Conservation (phyloP, 1,140 invertebrate genomes). For the Popillia japonica region DNA sequence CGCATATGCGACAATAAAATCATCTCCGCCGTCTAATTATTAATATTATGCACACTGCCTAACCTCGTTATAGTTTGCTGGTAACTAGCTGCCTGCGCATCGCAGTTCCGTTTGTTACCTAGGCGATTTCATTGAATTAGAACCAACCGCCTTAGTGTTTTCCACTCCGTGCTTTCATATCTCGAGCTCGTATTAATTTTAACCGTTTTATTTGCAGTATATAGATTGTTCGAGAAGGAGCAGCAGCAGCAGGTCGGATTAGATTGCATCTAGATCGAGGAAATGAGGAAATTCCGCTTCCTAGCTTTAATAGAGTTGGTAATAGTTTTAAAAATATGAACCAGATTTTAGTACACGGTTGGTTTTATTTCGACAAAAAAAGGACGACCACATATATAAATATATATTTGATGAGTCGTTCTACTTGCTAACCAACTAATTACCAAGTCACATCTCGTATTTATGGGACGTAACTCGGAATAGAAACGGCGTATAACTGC, state of each 20-base stretch:
- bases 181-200: constrained; percentile 3
- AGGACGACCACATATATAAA: too few species aligned
- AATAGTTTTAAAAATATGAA: background rate
- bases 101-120: constrained; percentile 1
- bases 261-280: background rate
- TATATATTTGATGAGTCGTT: too few species aligned
- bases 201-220: background rate
- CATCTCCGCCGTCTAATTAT: background rate
- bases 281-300: background rate
- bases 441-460: constrained; percentile 31
- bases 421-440: background rate
- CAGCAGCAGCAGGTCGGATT: too few species aligned
- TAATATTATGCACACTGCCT: constrained; percentile 5
- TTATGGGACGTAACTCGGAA: background rate
- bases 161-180: background rate
- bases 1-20: background rate
- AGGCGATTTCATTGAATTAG: constrained; percentile 6
- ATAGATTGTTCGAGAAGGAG: background rate
- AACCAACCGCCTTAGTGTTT: constrained; percentile 6
- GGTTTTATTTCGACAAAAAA: too few species aligned
- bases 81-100: background rate
- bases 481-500: background rate
- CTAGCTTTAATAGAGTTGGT: background rate
- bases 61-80: background rate
- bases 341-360: too few species aligned